Evolutionary conservation across 2,113 vertebrate genomes (phyloP).

Genomic region (Furnarius figulus): DNA sequence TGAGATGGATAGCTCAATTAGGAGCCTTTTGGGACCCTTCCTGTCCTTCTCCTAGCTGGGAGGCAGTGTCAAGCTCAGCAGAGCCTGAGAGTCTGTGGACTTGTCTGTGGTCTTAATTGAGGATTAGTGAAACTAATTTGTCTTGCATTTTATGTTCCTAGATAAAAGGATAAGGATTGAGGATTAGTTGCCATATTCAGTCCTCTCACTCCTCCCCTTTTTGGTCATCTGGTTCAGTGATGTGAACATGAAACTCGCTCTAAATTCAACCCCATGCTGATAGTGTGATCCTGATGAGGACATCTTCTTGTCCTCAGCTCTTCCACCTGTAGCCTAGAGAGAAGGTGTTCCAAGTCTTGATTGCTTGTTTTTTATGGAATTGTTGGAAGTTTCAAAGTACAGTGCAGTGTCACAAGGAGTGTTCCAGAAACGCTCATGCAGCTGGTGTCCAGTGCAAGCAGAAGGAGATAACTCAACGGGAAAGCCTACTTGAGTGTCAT

Average conservation of each 20-base stretch:
- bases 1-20: not conserved
- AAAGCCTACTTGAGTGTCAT: fast-evolving
- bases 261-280: not conserved
- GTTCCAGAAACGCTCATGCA: not conserved
- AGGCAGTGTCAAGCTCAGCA: not conserved
- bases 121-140: not conserved
- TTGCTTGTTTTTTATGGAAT: not conserved
- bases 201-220: not conserved
- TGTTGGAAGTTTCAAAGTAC: not conserved
- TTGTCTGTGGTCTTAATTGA: not conserved
- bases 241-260: not conserved
- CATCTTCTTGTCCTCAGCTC: not conserved
- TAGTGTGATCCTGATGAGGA: not conserved
- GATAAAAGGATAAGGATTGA: not conserved
- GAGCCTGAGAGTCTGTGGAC: not conserved
- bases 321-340: not conserved
- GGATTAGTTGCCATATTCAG: not conserved
- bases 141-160: not conserved
- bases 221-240: not conserved
- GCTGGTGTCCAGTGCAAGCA: not conserved
- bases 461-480: not conserved
- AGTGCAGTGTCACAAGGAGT: fast-evolving
- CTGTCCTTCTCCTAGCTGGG: not conserved
- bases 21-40: not conserved
- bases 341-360: not conserved